Evolutionary conservation across 2,888 invertebrate genomes (phyloP).

Genomic region (Agriopis aurantiaria): DNA sequence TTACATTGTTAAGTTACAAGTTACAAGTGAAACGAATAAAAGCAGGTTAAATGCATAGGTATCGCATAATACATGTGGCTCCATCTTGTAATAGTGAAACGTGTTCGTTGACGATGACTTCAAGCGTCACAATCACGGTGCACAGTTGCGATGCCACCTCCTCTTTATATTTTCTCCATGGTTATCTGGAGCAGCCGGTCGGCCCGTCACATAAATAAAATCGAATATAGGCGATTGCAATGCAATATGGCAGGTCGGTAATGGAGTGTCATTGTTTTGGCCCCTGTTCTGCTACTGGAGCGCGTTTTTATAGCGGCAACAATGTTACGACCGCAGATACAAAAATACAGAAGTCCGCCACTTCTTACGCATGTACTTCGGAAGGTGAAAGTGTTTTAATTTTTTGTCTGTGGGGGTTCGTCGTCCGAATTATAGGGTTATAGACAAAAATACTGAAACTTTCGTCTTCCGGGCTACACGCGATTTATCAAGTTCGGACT

Average conservation of each 20-base stretch:
- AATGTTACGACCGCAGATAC: conserved; percentile 19
- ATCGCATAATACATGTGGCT: too few species aligned
- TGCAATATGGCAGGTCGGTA: conserved; percentile 69
- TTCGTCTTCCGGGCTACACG: too few species aligned
- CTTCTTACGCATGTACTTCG: background rate
- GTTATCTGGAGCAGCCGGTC: conserved; percentile 43
- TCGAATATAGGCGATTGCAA: conserved; percentile 61
- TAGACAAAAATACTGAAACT: too few species aligned
- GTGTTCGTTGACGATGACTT: too few species aligned
- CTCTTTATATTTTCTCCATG: background rate
- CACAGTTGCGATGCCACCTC: background rate
- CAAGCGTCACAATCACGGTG: too few species aligned
- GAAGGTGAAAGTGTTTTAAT: background rate
- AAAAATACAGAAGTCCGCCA: conserved; percentile 15
- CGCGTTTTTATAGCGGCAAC: conserved; percentile 26
- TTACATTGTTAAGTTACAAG: too few species aligned
- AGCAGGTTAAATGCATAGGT: too few species aligned
- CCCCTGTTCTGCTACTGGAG: conserved; percentile 36
- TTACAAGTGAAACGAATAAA: too few species aligned
- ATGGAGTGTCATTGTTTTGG: conserved; percentile 48
- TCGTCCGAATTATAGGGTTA: too few species aligned
- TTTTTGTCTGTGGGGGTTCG: background rate
- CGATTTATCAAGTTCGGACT: too few species aligned
- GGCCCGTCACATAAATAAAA: conserved; percentile 64
- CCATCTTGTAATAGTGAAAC: too few species aligned